phyloP scores from a whole-genome alignment of 2,113 vertebrate species.

The Ctenomys sociabilis region DNA sequence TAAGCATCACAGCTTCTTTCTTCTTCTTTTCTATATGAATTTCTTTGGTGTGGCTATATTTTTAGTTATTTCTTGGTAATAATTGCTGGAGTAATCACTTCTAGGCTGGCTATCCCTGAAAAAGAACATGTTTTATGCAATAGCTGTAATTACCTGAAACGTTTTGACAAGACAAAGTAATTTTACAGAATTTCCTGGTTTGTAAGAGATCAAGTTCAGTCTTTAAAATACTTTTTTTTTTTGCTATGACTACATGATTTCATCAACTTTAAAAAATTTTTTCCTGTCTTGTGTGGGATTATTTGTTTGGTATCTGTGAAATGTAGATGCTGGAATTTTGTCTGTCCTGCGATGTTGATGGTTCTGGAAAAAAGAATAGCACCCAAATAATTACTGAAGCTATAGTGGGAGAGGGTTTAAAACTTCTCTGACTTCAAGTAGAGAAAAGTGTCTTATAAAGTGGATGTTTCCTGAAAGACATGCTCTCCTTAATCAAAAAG shows the following conservation, averaged over 20 bases:
- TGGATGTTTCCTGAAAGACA: conserved; percentile 41
- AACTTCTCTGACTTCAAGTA: background rate
- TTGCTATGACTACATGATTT: background rate
- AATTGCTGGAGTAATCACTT: background rate
- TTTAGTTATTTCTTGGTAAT: background rate
- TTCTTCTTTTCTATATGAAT: background rate
- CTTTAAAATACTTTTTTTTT: conserved; percentile 4
- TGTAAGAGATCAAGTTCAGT: background rate
- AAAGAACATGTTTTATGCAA: no score
- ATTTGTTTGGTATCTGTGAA: background rate
- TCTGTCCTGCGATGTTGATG: background rate
- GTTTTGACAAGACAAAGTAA: conserved; percentile 28
- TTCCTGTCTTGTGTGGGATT: background rate
- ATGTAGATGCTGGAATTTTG: background rate
- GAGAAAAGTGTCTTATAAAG: conserved; percentile 19
- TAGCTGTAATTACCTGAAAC: background rate
- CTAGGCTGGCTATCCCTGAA: background rate
- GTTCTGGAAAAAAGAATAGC: background rate
- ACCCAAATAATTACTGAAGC: background rate
- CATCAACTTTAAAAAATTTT: background rate
- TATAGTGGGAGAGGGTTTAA: background rate
- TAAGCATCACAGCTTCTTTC: background rate
- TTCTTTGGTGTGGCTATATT: background rate
- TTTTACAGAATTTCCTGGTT: conserved; percentile 7
- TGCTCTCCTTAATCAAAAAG: conserved; percentile 1